A percentile compares a stretch with the other conserved stretches of the same genome.
Evolutionary conservation across 2,113 vertebrate genomes (phyloP).

Genomic region (Sorex araneus): DNA sequence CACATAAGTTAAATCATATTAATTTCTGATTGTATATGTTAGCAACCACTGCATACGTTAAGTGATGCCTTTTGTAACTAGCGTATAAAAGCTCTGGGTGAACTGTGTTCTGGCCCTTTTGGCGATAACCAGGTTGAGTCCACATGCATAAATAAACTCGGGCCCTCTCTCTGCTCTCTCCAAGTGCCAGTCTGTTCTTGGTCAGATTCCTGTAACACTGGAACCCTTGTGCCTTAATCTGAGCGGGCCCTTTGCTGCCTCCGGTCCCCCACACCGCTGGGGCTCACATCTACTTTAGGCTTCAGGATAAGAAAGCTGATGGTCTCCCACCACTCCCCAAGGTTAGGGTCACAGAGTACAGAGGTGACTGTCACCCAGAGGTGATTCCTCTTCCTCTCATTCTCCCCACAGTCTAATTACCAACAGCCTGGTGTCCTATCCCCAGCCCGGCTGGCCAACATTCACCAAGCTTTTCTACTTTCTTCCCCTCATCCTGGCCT

Average conservation of each 20-base stretch:
- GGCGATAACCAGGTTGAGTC: no score
- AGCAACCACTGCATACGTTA: no score
- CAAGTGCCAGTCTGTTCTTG: no score
- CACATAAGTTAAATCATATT: no score
- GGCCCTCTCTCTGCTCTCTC: no score
- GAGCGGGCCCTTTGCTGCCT: no score
- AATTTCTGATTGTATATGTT: no score
- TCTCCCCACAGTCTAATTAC: background rate
- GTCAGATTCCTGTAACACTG: background rate
- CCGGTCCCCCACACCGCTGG: fast-evolving
- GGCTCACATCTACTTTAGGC: background rate
- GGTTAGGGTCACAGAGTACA: background rate
- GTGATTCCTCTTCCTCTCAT: background rate
- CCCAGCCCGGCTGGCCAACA: fast-evolving
- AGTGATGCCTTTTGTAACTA: no score
- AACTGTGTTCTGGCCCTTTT: no score
- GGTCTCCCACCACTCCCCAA: background rate
- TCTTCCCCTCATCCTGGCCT: background rate
- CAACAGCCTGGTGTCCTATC: background rate
- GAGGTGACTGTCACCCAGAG: no score
- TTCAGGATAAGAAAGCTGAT: background rate
- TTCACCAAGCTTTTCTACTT: background rate
- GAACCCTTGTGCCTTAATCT: background rate
- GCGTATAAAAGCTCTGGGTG: no score
- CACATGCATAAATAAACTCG: no score